These are phyloP conservation scores for Prinia subflava DNA, from an alignment of 2,113 vertebrate genomes.

Conservation along the genomic window DNA sequence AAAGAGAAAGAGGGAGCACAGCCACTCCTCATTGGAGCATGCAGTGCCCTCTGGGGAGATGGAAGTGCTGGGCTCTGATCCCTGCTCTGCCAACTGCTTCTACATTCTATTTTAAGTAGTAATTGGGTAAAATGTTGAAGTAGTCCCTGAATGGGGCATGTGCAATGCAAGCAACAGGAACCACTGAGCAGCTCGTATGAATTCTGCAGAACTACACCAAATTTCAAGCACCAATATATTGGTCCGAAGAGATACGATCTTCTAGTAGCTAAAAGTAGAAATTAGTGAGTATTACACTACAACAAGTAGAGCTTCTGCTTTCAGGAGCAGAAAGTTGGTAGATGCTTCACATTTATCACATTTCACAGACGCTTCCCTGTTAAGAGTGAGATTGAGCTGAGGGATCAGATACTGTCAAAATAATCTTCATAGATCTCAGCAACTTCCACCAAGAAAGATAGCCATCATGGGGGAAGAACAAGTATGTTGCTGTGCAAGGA, in stretches of 20 bases:
- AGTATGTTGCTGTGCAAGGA: background rate
- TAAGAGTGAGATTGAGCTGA: background rate
- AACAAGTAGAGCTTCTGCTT: background rate
- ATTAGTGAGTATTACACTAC: background rate
- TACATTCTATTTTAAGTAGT: background rate
- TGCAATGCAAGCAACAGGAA: background rate
- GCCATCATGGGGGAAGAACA: background rate
- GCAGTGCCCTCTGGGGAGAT: background rate
- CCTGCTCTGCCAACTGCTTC: background rate
- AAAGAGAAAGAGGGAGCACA: background rate
- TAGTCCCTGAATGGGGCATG: background rate
- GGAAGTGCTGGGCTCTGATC: background rate
- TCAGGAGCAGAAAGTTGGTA: background rate
- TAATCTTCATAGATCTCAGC: background rate
- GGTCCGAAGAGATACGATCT: background rate
- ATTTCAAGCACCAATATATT: background rate
- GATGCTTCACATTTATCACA: background rate
- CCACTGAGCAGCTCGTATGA: background rate
- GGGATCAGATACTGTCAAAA: background rate
- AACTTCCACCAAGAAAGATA: background rate
- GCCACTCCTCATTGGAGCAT: accelerated
- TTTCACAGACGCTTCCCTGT: background rate
- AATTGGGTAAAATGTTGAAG: background rate
- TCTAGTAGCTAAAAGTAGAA: background rate
- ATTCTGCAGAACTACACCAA: background rate